Evolutionary conservation across 2,797 vertebrate species (phyloP).

Genomic region (Sarcophilus harrisii): DNA sequence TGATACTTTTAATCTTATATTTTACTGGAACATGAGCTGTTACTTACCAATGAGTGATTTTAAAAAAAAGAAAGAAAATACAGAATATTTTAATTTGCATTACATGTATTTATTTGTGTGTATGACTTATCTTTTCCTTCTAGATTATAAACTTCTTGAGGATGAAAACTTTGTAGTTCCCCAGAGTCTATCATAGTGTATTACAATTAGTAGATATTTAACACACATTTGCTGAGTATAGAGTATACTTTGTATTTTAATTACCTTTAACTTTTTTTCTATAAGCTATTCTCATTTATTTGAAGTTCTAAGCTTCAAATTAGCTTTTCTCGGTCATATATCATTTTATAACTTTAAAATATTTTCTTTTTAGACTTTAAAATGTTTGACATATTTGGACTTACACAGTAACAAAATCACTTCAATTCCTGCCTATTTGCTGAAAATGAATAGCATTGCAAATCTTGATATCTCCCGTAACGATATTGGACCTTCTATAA

Average conservation of each 20-base stretch:
- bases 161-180: neutral
- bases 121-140: neutral
- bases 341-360: conserved; percentile 47
- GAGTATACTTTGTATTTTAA: neutral
- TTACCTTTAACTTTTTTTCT: neutral
- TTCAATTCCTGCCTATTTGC: conserved; percentile 88
- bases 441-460: conserved; percentile 90
- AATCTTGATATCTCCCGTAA: conserved; percentile 94
- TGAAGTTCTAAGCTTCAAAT: neutral
- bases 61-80: neutral
- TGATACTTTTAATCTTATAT: neutral
- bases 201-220: neutral
- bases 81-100: neutral
- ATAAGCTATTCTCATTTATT: neutral
- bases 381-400: conserved; percentile 92
- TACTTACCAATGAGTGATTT: neutral
- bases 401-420: conserved; percentile 93
- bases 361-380: conserved; percentile 88
- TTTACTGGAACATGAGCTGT: neutral
- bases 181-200: neutral
- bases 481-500: conserved; percentile 89
- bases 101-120: neutral
- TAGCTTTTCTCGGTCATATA: neutral
- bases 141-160: neutral
- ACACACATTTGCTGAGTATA: neutral